A percentile compares a stretch with the other conserved stretches of the same genome.
phyloP scores from a whole-genome alignment of 2,797 vertebrate genomes.

The Sebastiscus albofasciatus region DNA sequence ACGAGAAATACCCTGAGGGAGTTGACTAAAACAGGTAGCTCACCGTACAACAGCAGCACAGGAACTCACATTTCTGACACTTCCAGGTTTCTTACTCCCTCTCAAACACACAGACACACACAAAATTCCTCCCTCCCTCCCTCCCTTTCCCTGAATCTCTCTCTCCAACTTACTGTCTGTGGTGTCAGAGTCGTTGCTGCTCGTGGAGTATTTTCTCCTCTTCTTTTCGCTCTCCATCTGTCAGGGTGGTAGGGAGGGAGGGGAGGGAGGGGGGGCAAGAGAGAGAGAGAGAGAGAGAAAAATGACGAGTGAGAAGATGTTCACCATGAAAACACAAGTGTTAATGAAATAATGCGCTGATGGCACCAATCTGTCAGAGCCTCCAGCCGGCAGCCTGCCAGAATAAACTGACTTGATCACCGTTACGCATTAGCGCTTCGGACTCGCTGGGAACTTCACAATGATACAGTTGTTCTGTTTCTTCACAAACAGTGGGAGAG shows the following conservation, averaged over 20 bases:
- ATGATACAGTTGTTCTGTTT: conserved; percentile 44
- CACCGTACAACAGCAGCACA: conserved; percentile 17
- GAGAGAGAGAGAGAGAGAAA: conserved; percentile 38
- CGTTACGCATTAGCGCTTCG: conserved; percentile 33
- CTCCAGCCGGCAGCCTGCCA: conserved; percentile 48
- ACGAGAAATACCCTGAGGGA: conserved; percentile 39
- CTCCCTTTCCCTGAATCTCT: neutral
- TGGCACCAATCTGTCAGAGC: conserved; percentile 64
- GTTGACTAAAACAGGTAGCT: conserved; percentile 31
- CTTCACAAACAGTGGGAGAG: conserved; percentile 24
- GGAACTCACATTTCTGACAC: conserved; percentile 42
- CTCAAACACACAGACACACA: neutral
- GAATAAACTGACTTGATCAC: conserved; percentile 47
- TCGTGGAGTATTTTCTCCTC: conserved; percentile 97
- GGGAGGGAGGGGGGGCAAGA: neutral
- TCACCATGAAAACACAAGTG: conserved; percentile 67
- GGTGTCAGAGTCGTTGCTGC: conserved; percentile 98
- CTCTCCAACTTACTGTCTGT: conserved; percentile 92
- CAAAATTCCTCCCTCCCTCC: neutral
- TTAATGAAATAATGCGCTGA: conserved; percentile 69
- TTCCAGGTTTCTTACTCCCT: neutral
- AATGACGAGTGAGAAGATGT: conserved; percentile 66
- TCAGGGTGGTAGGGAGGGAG: conserved; percentile 8
- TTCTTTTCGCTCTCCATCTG: conserved; percentile 97
- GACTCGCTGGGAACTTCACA: conserved; percentile 36